Evolutionary conservation across 2,797 vertebrate species (phyloP).

Genomic region (Sebastes itinus): DNA sequence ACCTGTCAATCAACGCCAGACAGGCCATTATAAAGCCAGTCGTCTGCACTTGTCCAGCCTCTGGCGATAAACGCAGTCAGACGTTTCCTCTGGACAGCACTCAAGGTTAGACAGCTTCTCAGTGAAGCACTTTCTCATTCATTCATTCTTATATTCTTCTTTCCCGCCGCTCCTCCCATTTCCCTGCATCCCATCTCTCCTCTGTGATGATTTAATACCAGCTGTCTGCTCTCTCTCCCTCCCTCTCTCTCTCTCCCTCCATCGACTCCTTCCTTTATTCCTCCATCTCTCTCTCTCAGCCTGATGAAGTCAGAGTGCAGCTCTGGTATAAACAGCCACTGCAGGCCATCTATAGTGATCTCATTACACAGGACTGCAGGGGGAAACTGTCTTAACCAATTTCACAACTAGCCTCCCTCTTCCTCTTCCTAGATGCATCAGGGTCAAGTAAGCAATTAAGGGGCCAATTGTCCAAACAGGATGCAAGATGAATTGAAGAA

Average conservation of each 20-base stretch:
- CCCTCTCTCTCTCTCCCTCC: neutral
- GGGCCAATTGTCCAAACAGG: slow-evolving; percentile 69
- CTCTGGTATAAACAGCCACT: slow-evolving; percentile 63
- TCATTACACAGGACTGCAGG: slow-evolving; percentile 77
- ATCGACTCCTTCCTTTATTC: neutral
- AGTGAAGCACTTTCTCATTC: slow-evolving; percentile 34
- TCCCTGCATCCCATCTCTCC: slow-evolving; percentile 42
- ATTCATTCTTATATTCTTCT: slow-evolving; percentile 38
- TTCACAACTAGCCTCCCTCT: slow-evolving; percentile 56
- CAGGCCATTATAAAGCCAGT: slow-evolving; percentile 59
- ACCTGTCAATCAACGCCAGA: slow-evolving; percentile 71
- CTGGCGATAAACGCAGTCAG: slow-evolving; percentile 49
- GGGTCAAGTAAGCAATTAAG: slow-evolving; percentile 81
- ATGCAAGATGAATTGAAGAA: slow-evolving; percentile 59
- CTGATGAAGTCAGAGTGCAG: slow-evolving; percentile 72
- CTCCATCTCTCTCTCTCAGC: slow-evolving; percentile 26
- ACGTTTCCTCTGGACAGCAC: slow-evolving; percentile 48
- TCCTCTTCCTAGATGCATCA: slow-evolving; percentile 47
- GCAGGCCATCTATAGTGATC: slow-evolving; percentile 73
- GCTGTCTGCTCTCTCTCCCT: slow-evolving; percentile 26
- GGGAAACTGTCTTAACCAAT: slow-evolving; percentile 77
- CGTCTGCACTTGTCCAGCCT: slow-evolving; percentile 52
- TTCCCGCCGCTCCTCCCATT: slow-evolving; percentile 26
- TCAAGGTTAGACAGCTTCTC: slow-evolving; percentile 64
- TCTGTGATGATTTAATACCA: slow-evolving; percentile 66